Evolutionary conservation across 2,113 vertebrate species (phyloP).

Genomic region (Chinchilla lanigera): DNA sequence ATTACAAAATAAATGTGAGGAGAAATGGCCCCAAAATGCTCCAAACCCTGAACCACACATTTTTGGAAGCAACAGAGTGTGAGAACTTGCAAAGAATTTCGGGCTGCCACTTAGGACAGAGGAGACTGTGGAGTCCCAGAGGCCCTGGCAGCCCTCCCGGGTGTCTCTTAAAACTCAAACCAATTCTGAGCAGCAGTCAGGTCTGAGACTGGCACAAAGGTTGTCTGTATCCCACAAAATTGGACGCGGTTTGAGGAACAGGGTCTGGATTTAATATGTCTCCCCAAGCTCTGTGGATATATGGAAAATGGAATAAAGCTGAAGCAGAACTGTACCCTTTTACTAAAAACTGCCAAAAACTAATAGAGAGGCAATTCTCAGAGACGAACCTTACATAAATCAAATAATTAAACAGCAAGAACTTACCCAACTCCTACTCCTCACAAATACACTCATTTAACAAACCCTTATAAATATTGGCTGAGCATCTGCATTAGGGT

Average conservation of each 20-base stretch:
- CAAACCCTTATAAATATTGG: neutral
- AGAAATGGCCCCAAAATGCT: slow-evolving; percentile 5
- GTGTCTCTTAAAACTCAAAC: neutral
- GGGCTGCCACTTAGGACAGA: neutral
- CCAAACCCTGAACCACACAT: neutral
- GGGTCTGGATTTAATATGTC: neutral
- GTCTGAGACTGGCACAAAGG: neutral
- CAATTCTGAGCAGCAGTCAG: neutral
- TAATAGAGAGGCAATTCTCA: neutral
- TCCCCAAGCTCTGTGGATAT: neutral
- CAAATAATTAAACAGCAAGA: neutral
- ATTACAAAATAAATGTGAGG: slow-evolving; percentile 42
- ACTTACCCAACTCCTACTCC: neutral
- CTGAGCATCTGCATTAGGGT: neutral
- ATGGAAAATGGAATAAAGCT: neutral
- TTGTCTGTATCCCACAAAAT: slow-evolving; percentile 17
- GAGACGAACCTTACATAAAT: neutral
- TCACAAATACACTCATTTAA: neutral
- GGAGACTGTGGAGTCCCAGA: neutral
- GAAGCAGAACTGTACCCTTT: neutral
- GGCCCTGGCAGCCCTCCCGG: neutral
- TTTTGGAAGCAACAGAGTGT: slow-evolving; percentile 18
- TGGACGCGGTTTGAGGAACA: neutral
- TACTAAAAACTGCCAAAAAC: neutral
- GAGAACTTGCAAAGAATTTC: slow-evolving; percentile 14